Base-by-base conservation (phyloP, 2,888 invertebrate genomes). In the Nomada lathburiana region DNA sequence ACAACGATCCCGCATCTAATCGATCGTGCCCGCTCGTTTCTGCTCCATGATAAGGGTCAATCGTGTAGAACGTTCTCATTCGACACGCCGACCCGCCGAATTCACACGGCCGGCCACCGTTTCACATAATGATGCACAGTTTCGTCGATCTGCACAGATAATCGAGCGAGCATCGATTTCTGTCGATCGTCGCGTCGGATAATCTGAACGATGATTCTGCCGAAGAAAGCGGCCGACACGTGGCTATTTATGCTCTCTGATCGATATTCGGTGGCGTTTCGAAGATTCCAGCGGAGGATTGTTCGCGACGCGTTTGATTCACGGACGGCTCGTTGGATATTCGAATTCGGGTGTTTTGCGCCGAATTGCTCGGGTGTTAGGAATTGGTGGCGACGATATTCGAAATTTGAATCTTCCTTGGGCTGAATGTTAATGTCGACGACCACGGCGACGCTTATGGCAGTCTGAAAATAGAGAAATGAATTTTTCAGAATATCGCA, bases 51-150 rank as follows among this genome's bases (percentile, higher is more conserved):
- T 50, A 55, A 67, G 23, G 65, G 53, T 47, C 64, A 68, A 74
- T 74, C 64, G 80, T 55, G 20, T 59, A 67, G 52, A 55, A 73
- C 60, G 26, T 11, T 63, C 57, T 57, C 52, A 57, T 52, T 36
- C 57, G 29, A 23, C 44, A 57, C 67, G 62, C 23, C 72, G 68
- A 52, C 53, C 60, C 42, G 16, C 36, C 62, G 16, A 69, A 81
- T 75, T 81, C 81, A 81, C 81, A 64, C 70, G 29, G 20, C 63
- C 65, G 42, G 4, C 20, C 50, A 26, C 67, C 67, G 80, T 70
- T 80, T 70, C 60, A 70, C 80, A 60, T 78, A 76, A 76, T 68
- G 76, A 78, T 68, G 13, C 18, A 47, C 11, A 4, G 2, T 10
- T 18, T 60, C 67, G 68, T 78, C 68, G 60, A 76, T 68, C 52